phyloP scores from a whole-genome alignment of 2,888 invertebrate genomes.

The Acrocera orbiculus region DNA sequence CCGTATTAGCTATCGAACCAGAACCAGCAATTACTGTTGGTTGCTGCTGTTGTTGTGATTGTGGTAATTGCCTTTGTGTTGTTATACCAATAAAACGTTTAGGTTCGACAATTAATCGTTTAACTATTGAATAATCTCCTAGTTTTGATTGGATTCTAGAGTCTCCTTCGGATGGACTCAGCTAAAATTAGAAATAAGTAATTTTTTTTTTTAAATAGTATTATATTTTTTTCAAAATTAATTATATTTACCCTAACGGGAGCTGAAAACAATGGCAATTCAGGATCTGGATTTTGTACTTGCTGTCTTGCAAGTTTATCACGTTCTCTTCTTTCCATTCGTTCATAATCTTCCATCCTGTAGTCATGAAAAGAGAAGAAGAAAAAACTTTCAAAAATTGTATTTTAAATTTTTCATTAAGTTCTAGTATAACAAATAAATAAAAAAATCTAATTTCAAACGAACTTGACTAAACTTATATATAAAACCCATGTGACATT shows the following conservation, averaged over 20 bases:
- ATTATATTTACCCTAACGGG: slow-evolving; percentile 23
- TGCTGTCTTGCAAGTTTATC: slow-evolving; percentile 29
- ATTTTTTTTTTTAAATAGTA: background rate
- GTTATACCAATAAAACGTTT: slow-evolving; percentile 17
- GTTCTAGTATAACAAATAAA: no score
- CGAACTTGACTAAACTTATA: no score
- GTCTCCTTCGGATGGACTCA: slow-evolving; percentile 25
- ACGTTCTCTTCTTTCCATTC: slow-evolving; percentile 27
- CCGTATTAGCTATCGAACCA: background rate
- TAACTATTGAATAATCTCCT: slow-evolving; percentile 24
- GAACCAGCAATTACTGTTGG: background rate
- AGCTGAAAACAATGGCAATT: slow-evolving; percentile 24
- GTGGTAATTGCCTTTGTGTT: slow-evolving; percentile 6
- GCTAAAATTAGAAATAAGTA: slow-evolving; percentile 1
- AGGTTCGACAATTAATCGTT: slow-evolving; percentile 22
- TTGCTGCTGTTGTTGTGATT: background rate
- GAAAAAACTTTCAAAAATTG: no score
- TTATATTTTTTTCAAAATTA: background rate
- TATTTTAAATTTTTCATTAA: no score
- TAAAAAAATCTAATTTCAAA: no score
- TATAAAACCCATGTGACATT: no score
- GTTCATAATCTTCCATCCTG: slow-evolving; percentile 31
- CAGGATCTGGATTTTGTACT: slow-evolving; percentile 25
- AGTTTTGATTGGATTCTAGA: slow-evolving; percentile 25
- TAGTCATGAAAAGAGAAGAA: no score